These are phyloP conservation scores for Lycopodina hypogea DNA, from an alignment of 37 sponge, comb jelly and placozoan genomes.

Conservation along the genomic window DNA sequence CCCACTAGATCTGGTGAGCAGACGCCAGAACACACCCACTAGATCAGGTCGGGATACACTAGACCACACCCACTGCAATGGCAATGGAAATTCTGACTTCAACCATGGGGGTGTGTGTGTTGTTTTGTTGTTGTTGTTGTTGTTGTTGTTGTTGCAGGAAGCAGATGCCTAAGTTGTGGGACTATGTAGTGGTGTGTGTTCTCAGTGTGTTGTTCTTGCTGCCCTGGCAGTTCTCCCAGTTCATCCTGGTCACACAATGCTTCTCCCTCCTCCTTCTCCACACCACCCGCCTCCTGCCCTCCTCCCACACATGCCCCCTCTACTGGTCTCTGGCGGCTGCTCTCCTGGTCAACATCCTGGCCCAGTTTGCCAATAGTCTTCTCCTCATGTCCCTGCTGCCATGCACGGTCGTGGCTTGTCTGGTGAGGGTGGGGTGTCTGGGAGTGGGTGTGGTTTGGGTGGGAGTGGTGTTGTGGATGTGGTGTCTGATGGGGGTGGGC, in stretches of 20 bases:
- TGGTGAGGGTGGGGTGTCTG: constrained; percentile 39
- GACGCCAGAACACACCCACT: no score
- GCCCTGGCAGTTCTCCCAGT: constrained; percentile 96
- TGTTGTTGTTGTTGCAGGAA: constrained; percentile 21
- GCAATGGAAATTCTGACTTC: no score
- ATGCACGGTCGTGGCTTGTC: constrained; percentile 33
- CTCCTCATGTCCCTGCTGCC: constrained; percentile 62
- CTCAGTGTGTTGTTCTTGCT: constrained; percentile 64
- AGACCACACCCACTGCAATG: no score
- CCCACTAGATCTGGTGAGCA: neutral
- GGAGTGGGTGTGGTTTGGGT: no score
- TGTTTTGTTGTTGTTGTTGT: neutral
- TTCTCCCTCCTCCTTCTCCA: constrained; percentile 48
- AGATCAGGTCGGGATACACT: no score
- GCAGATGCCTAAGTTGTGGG: neutral
- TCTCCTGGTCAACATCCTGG: constrained; percentile 51
- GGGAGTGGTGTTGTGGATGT: no score
- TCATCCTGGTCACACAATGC: constrained; percentile 82
- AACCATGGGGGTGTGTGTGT: no score
- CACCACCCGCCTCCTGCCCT: constrained; percentile 18
- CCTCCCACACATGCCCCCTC: constrained; percentile 22
- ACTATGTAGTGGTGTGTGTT: neutral
- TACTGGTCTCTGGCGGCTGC: constrained; percentile 21
- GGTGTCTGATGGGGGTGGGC: neutral
- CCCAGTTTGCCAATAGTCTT: constrained; percentile 85